Conservation (phyloP, 2,888 invertebrate genomes). For the Arrhopalites spinosus region DNA sequence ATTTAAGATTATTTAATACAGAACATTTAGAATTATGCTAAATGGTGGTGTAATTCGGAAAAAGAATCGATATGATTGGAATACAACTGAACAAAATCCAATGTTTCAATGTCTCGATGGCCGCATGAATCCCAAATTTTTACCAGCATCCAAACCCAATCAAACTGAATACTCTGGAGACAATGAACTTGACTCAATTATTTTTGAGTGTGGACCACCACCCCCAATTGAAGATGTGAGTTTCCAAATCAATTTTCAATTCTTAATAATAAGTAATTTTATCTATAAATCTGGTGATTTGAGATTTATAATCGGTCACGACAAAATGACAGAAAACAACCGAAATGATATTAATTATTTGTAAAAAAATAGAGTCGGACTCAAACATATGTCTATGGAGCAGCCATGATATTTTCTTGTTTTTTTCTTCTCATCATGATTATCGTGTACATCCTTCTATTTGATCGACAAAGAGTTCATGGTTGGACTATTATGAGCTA, state of each 20-base stretch:
- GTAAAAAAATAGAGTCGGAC: no score
- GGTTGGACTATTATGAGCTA: conserved; percentile 45
- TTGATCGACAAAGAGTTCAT: conserved; percentile 53
- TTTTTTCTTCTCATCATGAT: conserved; percentile 51
- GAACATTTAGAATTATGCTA: conserved; percentile 10
- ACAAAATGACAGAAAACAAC: no score
- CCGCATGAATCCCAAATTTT: conserved; percentile 1
- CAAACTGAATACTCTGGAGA: conserved; percentile 22
- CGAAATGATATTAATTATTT: no score
- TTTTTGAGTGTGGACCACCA: conserved; percentile 13
- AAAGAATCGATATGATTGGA: conserved; percentile 17
- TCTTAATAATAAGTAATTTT: background rate
- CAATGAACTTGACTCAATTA: background rate
- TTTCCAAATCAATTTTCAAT: background rate
- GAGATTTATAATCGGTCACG: no score
- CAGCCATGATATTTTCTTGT: conserved; percentile 49
- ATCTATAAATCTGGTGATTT: no score
- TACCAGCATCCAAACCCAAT: background rate
- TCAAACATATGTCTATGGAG: conserved; percentile 46
- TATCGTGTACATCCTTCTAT: conserved; percentile 47
- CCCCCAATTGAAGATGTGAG: background rate
- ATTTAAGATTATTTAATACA: background rate
- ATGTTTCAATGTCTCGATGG: conserved; percentile 24
- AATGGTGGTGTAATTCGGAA: background rate
- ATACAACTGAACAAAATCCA: background rate